Base-by-base conservation (phyloP, 2,888 invertebrate species). In the Baccha elongata region DNA sequence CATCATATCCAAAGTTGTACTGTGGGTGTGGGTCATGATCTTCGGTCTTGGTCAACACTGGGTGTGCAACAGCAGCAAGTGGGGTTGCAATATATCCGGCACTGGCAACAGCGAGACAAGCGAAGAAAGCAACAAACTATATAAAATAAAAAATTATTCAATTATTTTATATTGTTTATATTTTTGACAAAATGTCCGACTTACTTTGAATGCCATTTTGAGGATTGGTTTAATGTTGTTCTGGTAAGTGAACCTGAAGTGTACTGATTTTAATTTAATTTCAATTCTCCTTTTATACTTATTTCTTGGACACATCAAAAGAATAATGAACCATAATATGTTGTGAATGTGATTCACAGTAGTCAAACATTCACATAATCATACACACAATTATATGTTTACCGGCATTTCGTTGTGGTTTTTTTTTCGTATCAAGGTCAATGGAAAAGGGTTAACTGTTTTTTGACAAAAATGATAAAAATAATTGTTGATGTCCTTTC, bases 1-100 rank as follows among this genome's bases (percentile, higher is more conserved):
- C 91, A 79, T 90, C 88, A 78, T 92, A 92, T 52, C 88, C 89
- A 84, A 91, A 92, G 72, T 90, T 89, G 86, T 92, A 92, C 42
- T 89, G 91, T 2, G 91, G 91, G 86, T 89, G 87, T 3, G 87
- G 72, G 80, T 90, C 89, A 42, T 85, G 87, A 1, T 87, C 86
- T n/a, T 88, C 88, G 11, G 84, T 86, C 46, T 79, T 87, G 13
- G 81, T 74, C 11, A 85, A 75, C 5, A 85, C 62, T 13, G 85
- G 68, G 0, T 78, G 67, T 5, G 85, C 85, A 8, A 79, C 58
- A 7, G 53, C 58, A 0, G 68, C 78, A 17, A 72, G 32, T 62
- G 72, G 72, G 10, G 73, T 26, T 5, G 64, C 55, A 10, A 40
- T n/a, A 29, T 86, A 55, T 2, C 86, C 89, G 5, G 89, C 89